Evolutionary conservation across 2,113 vertebrate genomes (phyloP), one percentile per base, ranked within the genome.

Genomic region (Girardinichthys multiradiatus): DNA sequence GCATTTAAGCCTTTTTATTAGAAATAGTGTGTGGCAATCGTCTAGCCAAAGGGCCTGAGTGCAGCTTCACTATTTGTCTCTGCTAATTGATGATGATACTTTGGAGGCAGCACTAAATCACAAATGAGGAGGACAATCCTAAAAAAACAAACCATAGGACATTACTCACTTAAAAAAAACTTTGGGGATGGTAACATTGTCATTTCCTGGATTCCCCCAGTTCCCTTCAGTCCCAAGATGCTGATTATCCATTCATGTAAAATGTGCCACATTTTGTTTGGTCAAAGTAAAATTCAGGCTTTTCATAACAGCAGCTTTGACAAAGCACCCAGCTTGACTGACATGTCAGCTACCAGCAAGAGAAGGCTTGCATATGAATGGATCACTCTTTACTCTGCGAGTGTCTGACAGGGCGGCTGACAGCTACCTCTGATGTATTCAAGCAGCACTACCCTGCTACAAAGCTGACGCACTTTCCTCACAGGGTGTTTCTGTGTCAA

Each of bases 401-500:
- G 64, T 75, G 80, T 81, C 64, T 81, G 84, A 77, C 80, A 80
- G 24, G 72, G 3, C 21, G 11, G 31, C 74, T 86, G 81, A 84
- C 82, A 79, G 82, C 79, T 81, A 77, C 39, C 63, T 79, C 66
- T 84, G 85, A 84, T 84, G 76, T 71, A 77, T 84, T 66, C 69
- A 79, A 76, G 70, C 42, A 61, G 14, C 72, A 24, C 57, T 68
- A 42, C 77, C 70, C 39, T 59, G 31, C 65, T 74, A 65, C 69
- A 65, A 64, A 27, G 61, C 76, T 84, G 81, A 79, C 76, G 84
- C 57, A 59, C 60, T 61, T 62, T 74, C 67, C 74, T 75, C 70
- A 72, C 37, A 83, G 68, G 65, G 29, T 78, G 48, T 75, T 67
- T 67, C 78, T 57, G 62, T 57, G 30, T 74, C 68, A 79, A 87